Base-by-base conservation (phyloP, 2,797 vertebrate species). In the Pterois miles region DNA sequence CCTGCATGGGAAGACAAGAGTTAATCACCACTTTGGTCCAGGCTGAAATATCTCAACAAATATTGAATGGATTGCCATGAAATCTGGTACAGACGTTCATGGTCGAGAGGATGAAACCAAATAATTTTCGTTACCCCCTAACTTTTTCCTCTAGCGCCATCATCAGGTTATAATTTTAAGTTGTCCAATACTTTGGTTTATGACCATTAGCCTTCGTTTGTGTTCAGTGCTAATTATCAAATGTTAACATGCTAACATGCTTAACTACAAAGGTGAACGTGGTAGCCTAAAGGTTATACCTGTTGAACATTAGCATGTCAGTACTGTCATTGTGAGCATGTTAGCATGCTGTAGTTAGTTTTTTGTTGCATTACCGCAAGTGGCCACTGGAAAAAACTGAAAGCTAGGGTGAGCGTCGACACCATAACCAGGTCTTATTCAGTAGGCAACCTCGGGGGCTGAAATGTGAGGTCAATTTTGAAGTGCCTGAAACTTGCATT, bases 1-100 rank as follows among this genome's bases (percentile, higher is more conserved):
- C 97, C 98, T 99, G 85, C n/a, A 76, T 20, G 20, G 29, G 74
- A 54, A 86, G 82, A 90, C 0, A 88, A 2, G 3, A 25, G 6
- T 40, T 16, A 6, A 16, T 10, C 58, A 46, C 22, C 23, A 22
- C 48, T 22, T n/a, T 52, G 16, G 12, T 25, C 9, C 5, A 43
- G 40, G 33, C 27, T n/a, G 7, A 68, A 4, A 57, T 20, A 57
- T 29, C 33, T 60, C 16, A 75, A 36, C 20, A 65, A 8, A 43
- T 56, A 20, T 1, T 59, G 27, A 18, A 52, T 52, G 8, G 59
- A 23, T 16, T 27, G 18, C 22, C 33, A 62, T 34, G 12, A 14
- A 4, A 58, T 46, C 16, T 58, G 20, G 38, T 29, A 14, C 29
- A 38, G 12, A 54, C 4, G 64, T 22, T 22, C 20, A 60, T 23